Evolutionary conservation across 2,888 invertebrate species (phyloP).

Genomic region (Silvanus unidentatus): DNA sequence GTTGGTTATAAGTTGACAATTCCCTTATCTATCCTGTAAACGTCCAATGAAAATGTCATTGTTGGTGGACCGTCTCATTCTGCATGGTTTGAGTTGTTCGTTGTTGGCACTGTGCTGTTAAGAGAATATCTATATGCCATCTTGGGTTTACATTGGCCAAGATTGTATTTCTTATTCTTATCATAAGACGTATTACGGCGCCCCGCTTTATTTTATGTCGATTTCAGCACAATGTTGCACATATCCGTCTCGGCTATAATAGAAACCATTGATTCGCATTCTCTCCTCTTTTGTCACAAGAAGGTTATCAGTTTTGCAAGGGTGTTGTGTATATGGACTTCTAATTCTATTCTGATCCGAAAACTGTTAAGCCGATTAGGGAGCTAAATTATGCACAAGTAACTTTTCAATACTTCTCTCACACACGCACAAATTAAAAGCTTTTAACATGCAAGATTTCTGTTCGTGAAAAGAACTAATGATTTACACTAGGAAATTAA

Average conservation of each 20-base stretch:
- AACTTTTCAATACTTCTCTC: no score
- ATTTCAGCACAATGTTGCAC: conserved; percentile 39
- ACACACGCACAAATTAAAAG: no score
- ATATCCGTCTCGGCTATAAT: conserved; percentile 21
- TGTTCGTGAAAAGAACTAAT: no score
- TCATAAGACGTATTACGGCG: conserved; percentile 35
- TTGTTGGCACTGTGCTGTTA: not conserved
- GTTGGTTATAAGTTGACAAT: conserved; percentile 20
- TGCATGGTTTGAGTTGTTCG: conserved; percentile 29
- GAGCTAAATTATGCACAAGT: no score
- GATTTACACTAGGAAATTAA: no score
- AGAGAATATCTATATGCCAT: conserved; percentile 20
- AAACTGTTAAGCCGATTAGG: not conserved
- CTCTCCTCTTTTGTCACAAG: conserved; percentile 11
- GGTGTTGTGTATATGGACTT: conserved; percentile 12
- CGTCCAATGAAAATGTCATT: conserved; percentile 33
- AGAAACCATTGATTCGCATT: conserved; percentile 12
- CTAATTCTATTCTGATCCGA: conserved; percentile 13
- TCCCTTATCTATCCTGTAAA: conserved; percentile 28
- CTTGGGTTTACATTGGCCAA: conserved; percentile 28
- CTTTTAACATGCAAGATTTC: no score
- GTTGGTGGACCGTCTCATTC: conserved; percentile 27
- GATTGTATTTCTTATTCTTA: conserved; percentile 37
- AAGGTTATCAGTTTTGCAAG: conserved; percentile 13
- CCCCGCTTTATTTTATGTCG: conserved; percentile 39